Base-by-base conservation (phyloP, 1,140 invertebrate species). In the Drosophila aff. region DNA sequence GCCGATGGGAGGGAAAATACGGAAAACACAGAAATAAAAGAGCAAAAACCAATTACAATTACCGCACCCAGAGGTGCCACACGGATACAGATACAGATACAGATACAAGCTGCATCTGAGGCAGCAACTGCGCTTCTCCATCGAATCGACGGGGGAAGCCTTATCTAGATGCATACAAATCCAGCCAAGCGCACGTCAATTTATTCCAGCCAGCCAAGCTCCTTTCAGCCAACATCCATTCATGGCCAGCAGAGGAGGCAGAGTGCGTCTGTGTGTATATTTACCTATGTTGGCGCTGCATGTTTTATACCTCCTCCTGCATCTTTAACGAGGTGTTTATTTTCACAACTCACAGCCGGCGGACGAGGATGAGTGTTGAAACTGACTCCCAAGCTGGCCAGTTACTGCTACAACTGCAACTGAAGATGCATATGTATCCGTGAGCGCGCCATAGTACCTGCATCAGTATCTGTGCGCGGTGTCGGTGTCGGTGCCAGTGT, bases 291-390 rank as follows among this genome's bases (percentile, higher is more conserved):
- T 86, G 81, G 85, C 85, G 85, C 85, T 89, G 85, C 79, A 90
- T 90, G 85, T 85, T 85, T 89, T 89, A 90, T 90, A 86, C 86
- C 82, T 86, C 78, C 73, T 89, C 79, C 49, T 89, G 90, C 90
- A 90, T 78, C 81, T 83, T 92, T 91, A 91, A 91, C 90, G 90
- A 91, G 90, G 90, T 91, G 90, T 91, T 91, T 91, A 91, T 91
- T 91, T 91, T 91, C 90, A 91, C 90, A 91, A 91, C 90, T 91
- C 85, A 71, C 85, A 85, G 75, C 81, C 81, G 63, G 61, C 60
- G 53, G 63, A 82, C 57, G 66, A 72, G 66, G 31, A 67, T 63
- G 38, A 73, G 18, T 40, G 60, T 28, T 53, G 46, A 62, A 33
- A 28, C 40, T 4, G 31, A 61, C 33, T 18, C 36, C 36, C 33